Conservation (phyloP, 2,888 invertebrate species). For the Ypsolopha sequella region DNA sequence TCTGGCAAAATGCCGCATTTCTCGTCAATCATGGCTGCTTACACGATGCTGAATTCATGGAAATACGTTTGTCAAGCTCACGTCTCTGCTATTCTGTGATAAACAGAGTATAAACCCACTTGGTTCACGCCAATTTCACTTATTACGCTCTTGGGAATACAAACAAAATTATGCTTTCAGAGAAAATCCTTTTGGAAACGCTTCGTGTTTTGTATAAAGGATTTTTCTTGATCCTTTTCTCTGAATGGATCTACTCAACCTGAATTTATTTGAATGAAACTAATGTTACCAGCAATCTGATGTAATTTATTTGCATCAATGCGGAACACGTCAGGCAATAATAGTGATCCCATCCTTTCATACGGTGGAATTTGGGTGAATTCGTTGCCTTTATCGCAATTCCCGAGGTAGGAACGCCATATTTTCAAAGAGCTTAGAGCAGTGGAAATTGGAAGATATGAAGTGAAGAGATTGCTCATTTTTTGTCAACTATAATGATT, state of each 20-base stretch:
- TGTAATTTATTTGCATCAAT: conserved; percentile 7
- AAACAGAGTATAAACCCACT: conserved; percentile 15
- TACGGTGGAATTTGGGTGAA: conserved; percentile 9
- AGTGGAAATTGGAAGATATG: not conserved
- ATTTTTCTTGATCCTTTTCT: not conserved
- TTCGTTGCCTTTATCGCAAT: conserved; percentile 7
- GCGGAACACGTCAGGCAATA: conserved; percentile 5
- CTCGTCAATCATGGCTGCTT: not conserved
- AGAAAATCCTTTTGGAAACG: not conserved
- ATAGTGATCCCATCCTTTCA: conserved; percentile 5
- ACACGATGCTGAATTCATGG: not conserved
- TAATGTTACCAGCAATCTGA: not conserved
- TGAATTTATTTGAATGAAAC: not conserved
- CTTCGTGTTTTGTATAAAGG: too few species aligned
- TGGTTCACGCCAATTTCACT: not conserved
- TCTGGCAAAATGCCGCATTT: not conserved
- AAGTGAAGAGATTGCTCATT: not conserved
- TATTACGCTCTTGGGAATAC: not conserved
- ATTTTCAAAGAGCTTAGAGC: conserved; percentile 2
- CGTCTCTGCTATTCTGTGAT: conserved; percentile 5
- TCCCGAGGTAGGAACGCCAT: conserved; percentile 10
- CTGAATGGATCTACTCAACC: not conserved
- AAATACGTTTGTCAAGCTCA: conserved; percentile 6
- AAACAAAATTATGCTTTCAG: not conserved
- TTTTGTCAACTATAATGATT: not conserved